Evolutionary conservation across 2,888 invertebrate genomes (phyloP), one percentile per base, ranked within the genome.

Genomic region (Stenotaenia linearis): DNA sequence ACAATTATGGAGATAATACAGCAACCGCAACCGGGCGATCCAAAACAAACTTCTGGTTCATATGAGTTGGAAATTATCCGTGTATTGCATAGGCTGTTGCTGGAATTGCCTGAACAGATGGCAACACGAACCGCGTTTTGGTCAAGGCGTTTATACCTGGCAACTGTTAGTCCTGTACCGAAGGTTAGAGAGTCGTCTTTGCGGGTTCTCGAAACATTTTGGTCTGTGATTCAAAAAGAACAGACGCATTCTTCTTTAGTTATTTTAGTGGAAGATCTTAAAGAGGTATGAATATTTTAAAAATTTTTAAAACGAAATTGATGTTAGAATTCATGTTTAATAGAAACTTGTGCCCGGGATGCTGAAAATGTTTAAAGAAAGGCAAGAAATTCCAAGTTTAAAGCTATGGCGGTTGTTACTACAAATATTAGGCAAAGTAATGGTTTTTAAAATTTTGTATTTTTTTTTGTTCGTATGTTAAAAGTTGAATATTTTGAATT

Each of bases 361-460:
- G 79, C 9, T 35, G n/a, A 79, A 23, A 40, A 35, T 79, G 35
- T 79, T 79, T 40, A 79, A 79, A 40, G 79, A 79, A 25, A 79
- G 40, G 30, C 74, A 75, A 15, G 79, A 79, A n/a, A 35, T 79
- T n/a, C 75, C 74, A 18, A 74, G 25, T n/a, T 37, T 79, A 25
- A 37, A 32, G 25, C 23, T 79, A 21, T 79, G 79, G 79, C 69
- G 74, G 23, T 18, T 79, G 2, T 32, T 79, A 15, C n/a, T 79
- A 9, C 35, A 79, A 23, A 35, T 79, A 25, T 75, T 79, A 12
- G 79, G 79, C 74, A 79, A 75, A 40, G 79, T 79, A 40, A 35
- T 5, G n/a, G n/a, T 12, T 25, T 45, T 10, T 69, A 25, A 25
- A 6, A 10, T 23, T 56, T 28, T 3, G 5, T 28, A 61, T 28